These are phyloP conservation scores for Steinernema scapterisci DNA, from an alignment of 2,888 invertebrate species.

Conservation along the genomic window DNA sequence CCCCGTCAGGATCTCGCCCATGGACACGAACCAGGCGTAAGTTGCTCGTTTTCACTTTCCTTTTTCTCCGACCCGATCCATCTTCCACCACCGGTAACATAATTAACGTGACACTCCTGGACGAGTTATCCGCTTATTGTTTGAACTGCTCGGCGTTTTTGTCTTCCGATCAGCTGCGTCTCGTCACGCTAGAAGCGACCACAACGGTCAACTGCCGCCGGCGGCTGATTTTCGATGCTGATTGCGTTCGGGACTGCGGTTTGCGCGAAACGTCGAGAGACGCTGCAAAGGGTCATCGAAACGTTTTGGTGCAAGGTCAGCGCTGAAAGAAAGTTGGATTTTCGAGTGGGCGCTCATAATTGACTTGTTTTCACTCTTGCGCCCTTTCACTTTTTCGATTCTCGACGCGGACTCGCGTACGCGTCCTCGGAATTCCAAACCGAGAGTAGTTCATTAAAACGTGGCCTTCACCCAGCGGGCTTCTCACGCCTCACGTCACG, in stretches of 20 bases:
- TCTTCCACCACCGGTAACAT: not conserved
- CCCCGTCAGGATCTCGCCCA: constrained; percentile 38
- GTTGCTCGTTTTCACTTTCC: constrained; percentile 10
- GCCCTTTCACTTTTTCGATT: constrained; percentile 3
- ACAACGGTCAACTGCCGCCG: not conserved
- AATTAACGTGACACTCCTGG: constrained; percentile 22
- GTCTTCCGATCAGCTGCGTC: constrained; percentile 18
- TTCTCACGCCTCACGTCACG: constrained; percentile 21
- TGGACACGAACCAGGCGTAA: constrained; percentile 40
- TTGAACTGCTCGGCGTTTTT: constrained; percentile 5
- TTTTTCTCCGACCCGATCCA: not conserved
- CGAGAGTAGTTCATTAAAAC: constrained; percentile 15
- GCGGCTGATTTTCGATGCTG: not conserved
- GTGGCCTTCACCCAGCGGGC: constrained; percentile 22
- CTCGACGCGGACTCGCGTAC: constrained; percentile 17
- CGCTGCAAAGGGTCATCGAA: constrained; percentile 10
- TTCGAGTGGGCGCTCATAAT: not conserved
- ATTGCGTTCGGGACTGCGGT: not conserved
- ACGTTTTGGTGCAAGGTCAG: constrained; percentile 1
- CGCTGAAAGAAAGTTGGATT: not conserved
- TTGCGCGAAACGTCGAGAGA: not conserved
- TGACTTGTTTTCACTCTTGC: constrained; percentile 1
- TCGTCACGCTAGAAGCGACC: not conserved
- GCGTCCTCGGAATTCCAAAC: constrained; percentile 18
- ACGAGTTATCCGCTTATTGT: constrained; percentile 20